Evolutionary conservation across 2,888 invertebrate species (phyloP), one percentile per base, ranked within the genome.

Genomic region (Callyntrura sp.): DNA sequence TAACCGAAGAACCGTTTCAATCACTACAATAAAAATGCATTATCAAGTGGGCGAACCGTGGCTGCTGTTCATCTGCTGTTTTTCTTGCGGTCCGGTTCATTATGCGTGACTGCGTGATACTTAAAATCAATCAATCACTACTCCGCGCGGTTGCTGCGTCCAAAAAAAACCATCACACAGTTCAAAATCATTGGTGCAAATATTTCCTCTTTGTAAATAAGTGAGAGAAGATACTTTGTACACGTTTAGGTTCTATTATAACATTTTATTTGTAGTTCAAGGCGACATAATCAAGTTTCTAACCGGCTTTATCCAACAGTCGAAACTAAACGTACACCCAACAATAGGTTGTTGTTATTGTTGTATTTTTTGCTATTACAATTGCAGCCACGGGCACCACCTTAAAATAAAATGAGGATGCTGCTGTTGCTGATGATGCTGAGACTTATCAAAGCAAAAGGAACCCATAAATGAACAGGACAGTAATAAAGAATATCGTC

Each of bases 121-220:
- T 65, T 83, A 68, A 83, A 83, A 83, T 83, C 83, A 68, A 68
- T 83, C 83, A 83, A 68, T 83, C 83, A 65, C 51, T 68, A 28
- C 28, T 62, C 1, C 62, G 23, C 9, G 12, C 35, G 43, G 60
- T 57, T 76, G 48, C 76, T 51, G 0, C 70, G 17, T 28, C 11
- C 65, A 35, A n/a, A n/a, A n/a, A n/a, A n/a, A n/a, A n/a, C n/a
- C n/a, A n/a, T 0, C 35, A 35, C n/a, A n/a, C n/a, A n/a, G n/a
- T 43, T 70, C 5, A 8, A 43, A 3, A 2, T 1, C 76, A 20
- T 0, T 3, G 43, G 2, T 76, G 51, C 51, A 48, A 51, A 76
- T 76, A 20, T 76, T 25, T 14, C 23, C 23, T 25, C 43, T 20
- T 9, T 11, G 20, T 9, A 14, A 48, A 76, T 25, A n/a, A 43